Base-by-base conservation (phyloP, 2,113 vertebrate species). In the Etheostoma cragini region DNA sequence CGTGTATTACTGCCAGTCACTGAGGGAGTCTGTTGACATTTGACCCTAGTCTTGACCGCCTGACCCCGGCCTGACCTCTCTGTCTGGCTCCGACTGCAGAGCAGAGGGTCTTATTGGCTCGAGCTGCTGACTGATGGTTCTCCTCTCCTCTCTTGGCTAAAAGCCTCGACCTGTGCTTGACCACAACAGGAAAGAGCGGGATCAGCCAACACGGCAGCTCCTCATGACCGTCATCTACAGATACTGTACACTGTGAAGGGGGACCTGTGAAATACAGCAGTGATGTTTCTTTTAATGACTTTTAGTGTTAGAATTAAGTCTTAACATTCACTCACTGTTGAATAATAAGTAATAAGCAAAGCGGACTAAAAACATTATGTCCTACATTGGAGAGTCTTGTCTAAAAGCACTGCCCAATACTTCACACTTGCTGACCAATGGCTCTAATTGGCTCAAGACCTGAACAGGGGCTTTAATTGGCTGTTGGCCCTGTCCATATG, bases 31-130 rank as follows among this genome's bases (percentile, higher is more conserved):
- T 81, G 81, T 78, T 89, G 91, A 91, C 87, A 42, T 87, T 81
- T 80, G 84, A 94, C 87, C 89, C 30, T 66, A 30, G 65, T 81
- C 63, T 72, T 88, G 84, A 90, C 88, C 89, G 45, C 42, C 60
- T 83, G 85, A 92, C 89, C 92, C 83, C 12, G 6, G 69, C 38
- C 33, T 85, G 90, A 91, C 92, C 91, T 86, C 77, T 38, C 38
- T 88, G 90, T 91, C 89, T 92, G 91, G 90, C 92, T 86, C 61
- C 2, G 38, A 33, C 63, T 38, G 74, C 50, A 42, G 86, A 92
- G 72, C 91, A 93, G 92, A 93, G 93, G 92, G 91, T 81, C 80
- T 86, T 56, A 42, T 80, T 93, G 91, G 89, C 93, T 81, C 58
- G 2, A 49, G 79, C 63, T 60, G 81, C 81, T 84, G 90, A 90